Base-by-base conservation (phyloP, 2,113 vertebrate species). In the Salminus brasiliensis region DNA sequence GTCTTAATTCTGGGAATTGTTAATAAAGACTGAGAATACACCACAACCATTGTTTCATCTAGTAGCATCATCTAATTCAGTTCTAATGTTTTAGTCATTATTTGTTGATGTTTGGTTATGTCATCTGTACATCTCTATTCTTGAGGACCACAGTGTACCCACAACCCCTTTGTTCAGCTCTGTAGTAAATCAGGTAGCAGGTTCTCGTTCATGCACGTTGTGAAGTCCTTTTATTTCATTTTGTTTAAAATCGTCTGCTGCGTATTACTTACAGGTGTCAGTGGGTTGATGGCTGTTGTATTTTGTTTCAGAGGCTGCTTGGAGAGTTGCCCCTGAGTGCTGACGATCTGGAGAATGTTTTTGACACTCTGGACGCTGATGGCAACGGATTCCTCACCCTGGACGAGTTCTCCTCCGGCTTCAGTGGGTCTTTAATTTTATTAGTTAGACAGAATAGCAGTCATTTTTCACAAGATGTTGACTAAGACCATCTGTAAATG, bases 321-420 rank as follows among this genome's bases (percentile, higher is more conserved):
- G 77, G 89, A 47, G 93, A 96, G 83, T 86, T 97, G 43, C 94
- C 95, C 4, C 94, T 98, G 62, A 96, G 92, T 66, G 88, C 92
- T 2, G 95, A 96, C 25, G 95, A 98, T 2, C 86, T 99, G 88
- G 95, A 98, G 81, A 94, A 95, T 15, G 96, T 96, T 11, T 99
- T 99, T 66, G 93, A 95, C 78, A 94, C 90, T 0, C 88, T 99
- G 81, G 97, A 98, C 84, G 83, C 94, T 0, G 97, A 99, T 59
- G 88, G 93, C 81, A 97, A 97, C 0, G 96, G 95, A 43, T 96
- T 89, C 63, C 96, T 98, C 49, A 96, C 95, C 1, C 92, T 92
- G 12, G 91, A 95, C 5, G 97, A 99, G 87, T 98, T 98, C 90
- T 93, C 94, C 45, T 90, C 90, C 3, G 95, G 97, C 87, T 96